phyloP scores from a whole-genome alignment of 1,140 invertebrate species.

The Macrosteles quadrilineatus region DNA sequence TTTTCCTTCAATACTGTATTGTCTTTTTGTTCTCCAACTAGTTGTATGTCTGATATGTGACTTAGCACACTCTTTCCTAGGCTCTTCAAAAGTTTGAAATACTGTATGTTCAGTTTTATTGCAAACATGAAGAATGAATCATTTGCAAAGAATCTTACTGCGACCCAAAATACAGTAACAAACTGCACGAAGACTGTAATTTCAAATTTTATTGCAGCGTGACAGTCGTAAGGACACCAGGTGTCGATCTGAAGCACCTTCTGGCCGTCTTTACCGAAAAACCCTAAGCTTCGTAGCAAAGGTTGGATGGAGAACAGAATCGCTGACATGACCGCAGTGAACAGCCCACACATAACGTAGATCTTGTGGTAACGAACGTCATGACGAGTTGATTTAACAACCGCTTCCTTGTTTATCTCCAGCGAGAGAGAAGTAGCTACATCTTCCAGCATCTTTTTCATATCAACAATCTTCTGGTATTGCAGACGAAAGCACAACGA shows the following conservation, averaged over 20 bases:
- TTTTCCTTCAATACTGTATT: no score
- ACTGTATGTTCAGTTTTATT: neutral
- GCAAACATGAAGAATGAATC: neutral
- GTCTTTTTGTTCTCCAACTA: no score
- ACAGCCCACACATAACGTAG: neutral
- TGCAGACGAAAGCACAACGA: neutral
- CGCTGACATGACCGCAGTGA: conserved; percentile 5
- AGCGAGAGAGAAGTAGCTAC: neutral
- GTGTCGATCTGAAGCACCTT: conserved; percentile 9
- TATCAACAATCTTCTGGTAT: neutral
- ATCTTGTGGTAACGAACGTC: neutral
- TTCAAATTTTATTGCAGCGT: neutral
- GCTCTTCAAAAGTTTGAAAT: neutral
- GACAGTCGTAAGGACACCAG: conserved; percentile 4
- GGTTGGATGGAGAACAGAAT: conserved; percentile 15
- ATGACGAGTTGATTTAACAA: neutral
- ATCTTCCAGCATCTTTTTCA: neutral
- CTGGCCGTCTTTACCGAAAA: neutral
- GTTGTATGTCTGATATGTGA: no score
- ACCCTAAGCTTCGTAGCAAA: neutral
- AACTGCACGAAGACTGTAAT: neutral
- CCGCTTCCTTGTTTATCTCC: neutral
- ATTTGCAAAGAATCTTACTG: conserved; percentile 10
- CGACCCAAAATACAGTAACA: conserved; percentile 13
- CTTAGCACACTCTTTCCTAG: neutral